Base-by-base conservation (phyloP, 2,797 vertebrate genomes). In the Parambassis ranga region DNA sequence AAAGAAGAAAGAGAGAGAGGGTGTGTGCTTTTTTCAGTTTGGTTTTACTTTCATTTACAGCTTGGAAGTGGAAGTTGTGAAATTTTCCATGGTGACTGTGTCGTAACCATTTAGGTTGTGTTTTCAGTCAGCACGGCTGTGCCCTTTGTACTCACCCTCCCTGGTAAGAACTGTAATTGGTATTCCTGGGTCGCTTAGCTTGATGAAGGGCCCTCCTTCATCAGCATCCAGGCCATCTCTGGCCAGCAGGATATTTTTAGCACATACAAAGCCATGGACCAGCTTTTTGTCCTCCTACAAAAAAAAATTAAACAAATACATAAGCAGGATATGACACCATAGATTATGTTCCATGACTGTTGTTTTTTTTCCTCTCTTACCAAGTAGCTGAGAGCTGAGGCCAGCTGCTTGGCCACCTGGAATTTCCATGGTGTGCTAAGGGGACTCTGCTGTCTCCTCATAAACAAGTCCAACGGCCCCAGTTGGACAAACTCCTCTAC, bases 161-260 rank as follows among this genome's bases (percentile, higher is more conserved):
- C 95, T 93, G 68, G 91, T 90, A 11, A 99, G 93, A 11, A 97
- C 96, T 0, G 94, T 98, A 57, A 98, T 92, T 11, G 97, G 96
- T 67, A 99, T 97, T 35, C 98, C 98, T 0, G 96, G 95, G 86
- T 99, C 96, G 0, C 98, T 98, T 44, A 99, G 95, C 84, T 99
- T 99, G 76, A 99, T 98, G 82, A 99, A 99, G 0, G 97, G 97
- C 4, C 95, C 94, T 3, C 91, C 94, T 33, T 96, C 94, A 10
- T 87, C 80, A 0, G 58, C 67, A 14, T 85, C 93, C 20, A 95
- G 90, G 13, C 97, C 98, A 19, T 95, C 95, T 27, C 98, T 92
- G 52, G 96, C 96, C 86, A 99, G 75, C 2, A 99, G 89, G 73
- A 99, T 95, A 82, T 99, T 99, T 83, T 99, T 99, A 3, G 96